Evolutionary conservation across 1,140 invertebrate genomes (phyloP), one percentile per base, ranked within the genome.

Genomic region (Heterodera carotae): DNA sequence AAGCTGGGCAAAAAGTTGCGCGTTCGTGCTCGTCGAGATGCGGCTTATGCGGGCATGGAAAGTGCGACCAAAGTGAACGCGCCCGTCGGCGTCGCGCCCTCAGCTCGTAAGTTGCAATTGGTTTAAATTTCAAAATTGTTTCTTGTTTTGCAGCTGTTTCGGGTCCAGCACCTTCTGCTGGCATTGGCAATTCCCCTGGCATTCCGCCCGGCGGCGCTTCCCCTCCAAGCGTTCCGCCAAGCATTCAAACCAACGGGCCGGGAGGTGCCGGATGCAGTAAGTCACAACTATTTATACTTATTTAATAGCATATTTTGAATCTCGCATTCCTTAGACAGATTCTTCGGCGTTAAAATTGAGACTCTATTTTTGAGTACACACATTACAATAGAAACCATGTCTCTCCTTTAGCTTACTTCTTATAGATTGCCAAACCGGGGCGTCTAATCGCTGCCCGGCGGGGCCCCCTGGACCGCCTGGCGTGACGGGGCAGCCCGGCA

Each of bases 381-480:
- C 6, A 6, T 12, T 43, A 43, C 39, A 43, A 8, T 8, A 18
- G 71, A 48, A 18, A 18, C 62, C 33, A 48, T 34, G 18, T 15
- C 0, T 48, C n/a, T 18, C 77, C 60, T 10, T n/a, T 22, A 68
- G 0, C 18, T 76, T 0, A 76, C 2, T 22, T 22, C n/a, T 0
- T 71, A 66, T 22, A 76, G 76, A 86, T 53, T 85, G 85, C 68
- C 70, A 76, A 31, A 85, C 81, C 25, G 81, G 81, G 5, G 72
- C 72, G n/a, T 53, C 72, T 8, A 84, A 86, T 79, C 87, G 86
- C 34, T 86, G 85, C 74, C 85, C 85, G 34, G 80, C 86, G 53
- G 84, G 84, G 76, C 84, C 86, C 18, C 76, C 85, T 18, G 84
- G 83, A 75, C 83, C 84, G 8, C 83, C 83, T 68, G 83, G 81